Base-by-base conservation (phyloP, 2,113 vertebrate genomes). In the Haplochromis burtoni region DNA sequence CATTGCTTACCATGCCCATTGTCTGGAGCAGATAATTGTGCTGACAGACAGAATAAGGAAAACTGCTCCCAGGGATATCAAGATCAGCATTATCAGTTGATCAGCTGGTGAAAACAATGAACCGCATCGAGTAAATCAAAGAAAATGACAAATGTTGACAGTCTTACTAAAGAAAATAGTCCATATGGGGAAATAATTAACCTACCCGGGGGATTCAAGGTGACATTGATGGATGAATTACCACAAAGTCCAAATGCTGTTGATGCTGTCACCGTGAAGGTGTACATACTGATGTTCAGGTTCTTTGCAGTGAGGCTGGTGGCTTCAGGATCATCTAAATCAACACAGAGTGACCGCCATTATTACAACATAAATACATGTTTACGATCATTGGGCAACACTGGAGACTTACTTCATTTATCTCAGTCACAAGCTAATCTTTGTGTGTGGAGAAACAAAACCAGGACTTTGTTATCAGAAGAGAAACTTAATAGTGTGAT, bases 221-320 rank as follows among this genome's bases (percentile, higher is more conserved):
- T 26, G 9, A 9, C 3, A 1, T 0, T 3, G 3, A 86, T 6
- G 1, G 3, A 2, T 1, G 35, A 5, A 2, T 9, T 7, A 2
- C 82, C 89, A 8, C 92, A 86, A 6, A 89, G 81, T 81, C 96
- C 96, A 10, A 66, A 4, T 2, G 93, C 79, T 10, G 95, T 96
- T 49, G 9, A 61, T 10, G 95, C 95, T 19, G 17, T 84, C 53
- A 97, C 45, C 1, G 2, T 87, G 82, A 96, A 95, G 1, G 0
- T 55, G 82, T 96, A 96, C 3, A 24, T 26, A 3, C 24, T 2
- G 5, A 53, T 10, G 6, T 17, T 5, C 47, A 96, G 91, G 16
- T 89, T 47, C 14, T 3, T 88, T 6, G 80, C 89, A 5, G 42
- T 94, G 63, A 93, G 55, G 11, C 21, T 93, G 55, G 82, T 91